A percentile compares a stretch with the other conserved stretches of the same genome.
phyloP scores from a whole-genome alignment of 2,113 vertebrate genomes.

The Sceloporus tristichus region DNA sequence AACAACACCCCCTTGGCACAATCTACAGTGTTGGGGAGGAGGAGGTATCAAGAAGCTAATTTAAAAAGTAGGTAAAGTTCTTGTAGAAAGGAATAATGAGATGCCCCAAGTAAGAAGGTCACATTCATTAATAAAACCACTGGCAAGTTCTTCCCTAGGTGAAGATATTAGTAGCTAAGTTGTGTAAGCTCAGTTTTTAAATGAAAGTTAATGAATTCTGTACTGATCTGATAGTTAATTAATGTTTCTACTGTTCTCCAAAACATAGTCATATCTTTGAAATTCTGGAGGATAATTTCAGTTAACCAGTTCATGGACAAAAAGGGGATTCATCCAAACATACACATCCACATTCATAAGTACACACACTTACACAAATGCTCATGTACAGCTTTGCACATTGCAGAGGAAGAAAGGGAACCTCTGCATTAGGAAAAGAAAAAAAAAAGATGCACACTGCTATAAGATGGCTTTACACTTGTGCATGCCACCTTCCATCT shows the following conservation, averaged over 20 bases:
- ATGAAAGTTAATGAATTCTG: conserved; percentile 17
- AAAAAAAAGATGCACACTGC: no score
- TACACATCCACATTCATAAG: no score
- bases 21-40: not conserved
- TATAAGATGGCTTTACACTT: no score
- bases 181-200: conserved; percentile 6
- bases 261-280: not conserved
- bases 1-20: not conserved
- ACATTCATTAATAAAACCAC: conserved; percentile 13
- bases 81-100: conserved; percentile 17
- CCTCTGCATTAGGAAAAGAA: no score
- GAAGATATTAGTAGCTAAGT: not conserved
- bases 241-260: conserved; percentile 17
- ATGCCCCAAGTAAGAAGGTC: conserved; percentile 23
- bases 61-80: not conserved
- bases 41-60: conserved; percentile 26
- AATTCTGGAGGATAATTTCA: not conserved
- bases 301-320: not conserved
- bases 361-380: not conserved
- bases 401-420: no score
- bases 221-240: conserved; percentile 23
- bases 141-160: conserved; percentile 34
- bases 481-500: no score
- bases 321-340: not conserved
- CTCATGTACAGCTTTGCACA: no score